Base-by-base conservation (phyloP, 1,140 invertebrate genomes). In the Belonocnema kinseyi region DNA sequence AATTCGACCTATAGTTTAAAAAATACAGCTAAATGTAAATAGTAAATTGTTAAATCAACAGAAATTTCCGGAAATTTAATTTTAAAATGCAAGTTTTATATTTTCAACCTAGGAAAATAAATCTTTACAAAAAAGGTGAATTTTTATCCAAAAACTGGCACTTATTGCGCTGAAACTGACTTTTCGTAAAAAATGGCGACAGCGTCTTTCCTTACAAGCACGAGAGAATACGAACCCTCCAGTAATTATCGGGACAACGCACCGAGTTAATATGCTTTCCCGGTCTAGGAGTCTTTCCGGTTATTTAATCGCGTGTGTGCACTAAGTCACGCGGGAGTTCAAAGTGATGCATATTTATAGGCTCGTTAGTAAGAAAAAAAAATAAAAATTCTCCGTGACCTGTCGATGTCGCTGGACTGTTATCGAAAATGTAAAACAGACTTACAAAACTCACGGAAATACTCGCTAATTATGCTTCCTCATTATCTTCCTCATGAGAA, bases 261-360 rank as follows among this genome's bases (percentile, higher is more conserved):
- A 80, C 76, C 75, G 61, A 80, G 81, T 78, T 83, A 85, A 79
- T 76, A 50, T 58, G 72, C 70, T 75, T 76, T 80, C 74, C 70
- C 78, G 75, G 76, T 74, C 73, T 75, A 73, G 16, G 26, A 46
- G 53, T 76, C 73, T 81, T 86, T 86, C 82, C 84, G 82, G 82
- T 85, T 82, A 86, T 85, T 86, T 73, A 81, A 81, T 84, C 75
- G 80, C 80, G 73, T 74, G 80, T 74, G 75, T 75, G 54, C 75
- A 33, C 73, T 79, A 76, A 81, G 81, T 83, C 80, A 81, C 73
- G 80, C 77, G 74, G 13, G 75, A 86, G 82, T 87, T 88, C 86
- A 86, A 87, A 87, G 81, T 66, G 66, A 87, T 86, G 83, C 83
- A 86, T 88, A 88, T 88, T 88, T 87, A 88, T 87, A 87, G 80